These are phyloP conservation scores for Cremastinae sp. DNA, from an alignment of 2,888 invertebrate species.

Conservation along the genomic window DNA sequence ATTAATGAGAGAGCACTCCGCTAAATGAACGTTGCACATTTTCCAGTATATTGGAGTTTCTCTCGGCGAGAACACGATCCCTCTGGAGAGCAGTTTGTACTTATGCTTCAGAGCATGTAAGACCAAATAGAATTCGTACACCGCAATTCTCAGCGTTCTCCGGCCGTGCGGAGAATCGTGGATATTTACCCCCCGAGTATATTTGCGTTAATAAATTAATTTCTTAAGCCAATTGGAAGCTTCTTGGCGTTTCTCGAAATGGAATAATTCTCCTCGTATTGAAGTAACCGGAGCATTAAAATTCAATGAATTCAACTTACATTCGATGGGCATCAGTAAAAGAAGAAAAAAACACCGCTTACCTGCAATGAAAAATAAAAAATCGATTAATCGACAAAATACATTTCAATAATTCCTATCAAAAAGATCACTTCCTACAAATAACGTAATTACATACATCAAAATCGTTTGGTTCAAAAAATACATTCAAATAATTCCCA, in stretches of 20 bases:
- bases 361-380: conserved; percentile 66
- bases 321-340: not conserved
- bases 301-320: conserved; percentile 24
- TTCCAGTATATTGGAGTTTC: conserved; percentile 12
- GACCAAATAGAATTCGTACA: not conserved
- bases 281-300: not conserved
- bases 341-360: conserved; percentile 54
- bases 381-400: conserved; percentile 9
- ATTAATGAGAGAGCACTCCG: conserved; percentile 24
- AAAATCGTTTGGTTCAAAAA: not conserved
- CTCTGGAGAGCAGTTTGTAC: conserved; percentile 33
- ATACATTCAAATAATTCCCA: not conserved
- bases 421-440: too few relatives aligned
- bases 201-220: conserved; percentile 23
- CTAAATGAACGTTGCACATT: conserved; percentile 21
- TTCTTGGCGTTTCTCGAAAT: not conserved
- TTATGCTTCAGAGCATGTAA: conserved; percentile 5
- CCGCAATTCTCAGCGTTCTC: not conserved
- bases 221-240: not conserved
- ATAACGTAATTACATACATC: too few relatives aligned
- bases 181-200: not conserved
- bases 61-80: conserved; percentile 31
- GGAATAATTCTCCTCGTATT: conserved; percentile 1
- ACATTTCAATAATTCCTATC: too few relatives aligned
- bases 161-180: conserved; percentile 22